Conservation (phyloP, 2,888 invertebrate species). For the Tridacna gigas region DNA sequence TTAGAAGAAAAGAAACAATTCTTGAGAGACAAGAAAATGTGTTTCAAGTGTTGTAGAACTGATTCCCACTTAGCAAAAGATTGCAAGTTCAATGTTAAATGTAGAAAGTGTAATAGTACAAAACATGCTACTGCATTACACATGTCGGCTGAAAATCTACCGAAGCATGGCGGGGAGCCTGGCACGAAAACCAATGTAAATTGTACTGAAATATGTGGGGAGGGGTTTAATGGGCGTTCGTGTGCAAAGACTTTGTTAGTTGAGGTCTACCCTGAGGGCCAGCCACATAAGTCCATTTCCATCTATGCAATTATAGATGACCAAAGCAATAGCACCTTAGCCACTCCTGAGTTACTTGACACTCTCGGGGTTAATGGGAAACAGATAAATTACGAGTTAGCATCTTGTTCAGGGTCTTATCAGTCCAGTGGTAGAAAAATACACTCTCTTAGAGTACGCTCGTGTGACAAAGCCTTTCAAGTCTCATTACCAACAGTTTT, state of each 20-base stretch:
- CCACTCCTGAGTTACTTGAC: neutral
- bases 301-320: slow-evolving; percentile 58
- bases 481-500: slow-evolving; percentile 48
- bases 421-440: slow-evolving; percentile 27
- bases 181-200: neutral
- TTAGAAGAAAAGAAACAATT: neutral
- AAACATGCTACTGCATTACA: neutral
- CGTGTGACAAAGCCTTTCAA: slow-evolving; percentile 26
- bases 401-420: slow-evolving; percentile 23
- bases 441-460: slow-evolving; percentile 32
- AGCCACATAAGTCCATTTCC: slow-evolving; percentile 19
- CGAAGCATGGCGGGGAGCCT: neutral
- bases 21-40: neutral
- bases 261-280: slow-evolving; percentile 37
- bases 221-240: slow-evolving; percentile 26
- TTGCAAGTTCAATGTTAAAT: neutral
- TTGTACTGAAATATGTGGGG: slow-evolving; percentile 9
- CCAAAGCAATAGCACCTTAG: slow-evolving; percentile 55
- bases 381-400: slow-evolving; percentile 6
- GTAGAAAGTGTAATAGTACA: neutral
- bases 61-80: neutral
- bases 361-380: neutral
- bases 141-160: neutral
- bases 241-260: slow-evolving; percentile 57
- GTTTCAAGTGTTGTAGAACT: neutral